phyloP scores from a whole-genome alignment of 1,140 invertebrate genomes.

The Formica exsecta region DNA sequence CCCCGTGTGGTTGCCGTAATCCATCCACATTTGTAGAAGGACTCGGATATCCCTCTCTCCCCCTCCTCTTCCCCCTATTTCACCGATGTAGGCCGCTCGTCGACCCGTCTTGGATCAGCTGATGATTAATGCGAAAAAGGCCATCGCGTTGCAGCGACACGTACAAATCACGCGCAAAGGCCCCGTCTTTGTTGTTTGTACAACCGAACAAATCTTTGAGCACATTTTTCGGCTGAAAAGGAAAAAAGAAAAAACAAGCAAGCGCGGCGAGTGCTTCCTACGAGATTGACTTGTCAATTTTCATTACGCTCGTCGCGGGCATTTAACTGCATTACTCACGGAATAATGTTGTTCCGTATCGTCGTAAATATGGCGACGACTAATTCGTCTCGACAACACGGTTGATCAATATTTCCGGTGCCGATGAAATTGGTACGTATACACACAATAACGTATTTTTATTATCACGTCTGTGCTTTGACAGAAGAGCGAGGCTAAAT shows the following conservation, averaged over 20 bases:
- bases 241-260: too few species aligned
- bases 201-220: not conserved
- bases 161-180: not conserved
- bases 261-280: not conserved
- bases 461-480: not conserved
- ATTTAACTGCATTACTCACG: not conserved
- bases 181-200: too few species aligned
- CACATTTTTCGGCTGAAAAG: not conserved
- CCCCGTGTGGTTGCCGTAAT: slow-evolving; percentile 57
- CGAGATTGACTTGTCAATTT: not conserved
- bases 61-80: too few species aligned
- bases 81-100: not conserved
- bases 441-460: slow-evolving; percentile 30
- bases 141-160: not conserved
- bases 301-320: not conserved
- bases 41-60: not conserved
- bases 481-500: slow-evolving; percentile 39
- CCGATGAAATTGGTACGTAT: slow-evolving; percentile 36
- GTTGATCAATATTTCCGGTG: slow-evolving; percentile 36
- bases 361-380: slow-evolving; percentile 22
- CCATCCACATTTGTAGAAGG: slow-evolving; percentile 42
- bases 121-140: slow-evolving; percentile 19
- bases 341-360: not conserved
- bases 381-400: slow-evolving; percentile 37
- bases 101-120: not conserved